These are phyloP conservation scores for Apolygus lucorum DNA, from an alignment of 1,140 invertebrate genomes.

Conservation along the genomic window DNA sequence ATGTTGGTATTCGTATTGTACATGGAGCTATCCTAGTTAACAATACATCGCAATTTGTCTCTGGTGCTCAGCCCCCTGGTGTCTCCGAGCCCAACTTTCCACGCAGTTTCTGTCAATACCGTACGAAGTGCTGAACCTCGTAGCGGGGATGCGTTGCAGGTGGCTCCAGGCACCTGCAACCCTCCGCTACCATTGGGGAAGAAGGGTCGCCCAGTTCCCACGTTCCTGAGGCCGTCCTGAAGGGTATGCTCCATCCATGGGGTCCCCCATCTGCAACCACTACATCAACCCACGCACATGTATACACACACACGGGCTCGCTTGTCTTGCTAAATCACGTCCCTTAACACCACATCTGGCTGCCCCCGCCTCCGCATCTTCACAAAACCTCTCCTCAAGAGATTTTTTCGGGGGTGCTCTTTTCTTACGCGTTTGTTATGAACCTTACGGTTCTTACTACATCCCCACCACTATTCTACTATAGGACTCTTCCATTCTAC, in stretches of 20 bases:
- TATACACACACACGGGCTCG: neutral
- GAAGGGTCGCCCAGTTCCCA: neutral
- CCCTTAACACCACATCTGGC: neutral
- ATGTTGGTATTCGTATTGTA: no score
- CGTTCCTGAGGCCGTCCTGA: neutral
- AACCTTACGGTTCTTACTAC: neutral
- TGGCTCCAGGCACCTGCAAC: no score
- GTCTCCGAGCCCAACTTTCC: no score
- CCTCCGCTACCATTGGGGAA: no score
- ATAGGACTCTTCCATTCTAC: no score
- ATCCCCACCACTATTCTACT: no score
- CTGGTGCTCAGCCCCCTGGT: no score
- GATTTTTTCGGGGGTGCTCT: neutral
- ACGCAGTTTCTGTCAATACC: no score
- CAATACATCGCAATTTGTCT: no score
- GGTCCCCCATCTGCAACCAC: neutral
- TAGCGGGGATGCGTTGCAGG: no score
- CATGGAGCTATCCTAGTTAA: no score
- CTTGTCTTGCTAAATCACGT: slow-evolving; percentile 1
- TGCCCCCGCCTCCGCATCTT: neutral
- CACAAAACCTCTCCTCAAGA: neutral
- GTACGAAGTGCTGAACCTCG: no score
- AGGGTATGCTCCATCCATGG: neutral
- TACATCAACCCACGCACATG: neutral
- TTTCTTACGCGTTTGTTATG: neutral